Percentiles rank a stretch among this genome's conserved stretches.
These are phyloP conservation scores for Bradypodion ventrale DNA, from an alignment of 2,797 vertebrate genomes.

Conservation along the genomic window DNA sequence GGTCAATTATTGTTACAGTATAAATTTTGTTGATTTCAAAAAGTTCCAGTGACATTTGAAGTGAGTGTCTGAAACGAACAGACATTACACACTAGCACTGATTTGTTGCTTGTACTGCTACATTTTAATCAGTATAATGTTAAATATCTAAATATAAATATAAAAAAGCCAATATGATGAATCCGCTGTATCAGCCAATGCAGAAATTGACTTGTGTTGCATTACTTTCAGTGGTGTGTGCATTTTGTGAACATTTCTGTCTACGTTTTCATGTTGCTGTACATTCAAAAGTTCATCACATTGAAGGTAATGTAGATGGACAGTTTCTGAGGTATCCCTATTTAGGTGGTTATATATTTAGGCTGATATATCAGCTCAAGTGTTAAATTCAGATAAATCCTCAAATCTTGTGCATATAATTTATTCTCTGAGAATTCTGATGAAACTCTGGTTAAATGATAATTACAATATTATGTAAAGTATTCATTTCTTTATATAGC, in stretches of 20 bases:
- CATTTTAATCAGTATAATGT: too few relatives aligned
- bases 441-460: not conserved
- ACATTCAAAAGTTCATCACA: not conserved
- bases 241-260: not conserved
- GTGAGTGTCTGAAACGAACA: not conserved
- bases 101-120: not conserved
- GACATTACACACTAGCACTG: not conserved
- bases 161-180: not conserved
- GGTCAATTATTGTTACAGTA: not conserved
- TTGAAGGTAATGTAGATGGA: not conserved
- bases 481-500: too few relatives aligned
- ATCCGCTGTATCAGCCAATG: not conserved
- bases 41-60: not conserved
- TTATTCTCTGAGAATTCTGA: not conserved
- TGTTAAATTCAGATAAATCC: too few relatives aligned
- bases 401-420: not conserved
- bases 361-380: too few relatives aligned
- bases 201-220: not conserved
- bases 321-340: not conserved
- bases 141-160: too few relatives aligned
- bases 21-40: not conserved
- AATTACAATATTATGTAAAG: too few relatives aligned
- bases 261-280: not conserved
- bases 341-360: not conserved
- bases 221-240: not conserved